phyloP scores from a whole-genome alignment of 2,113 vertebrate species.

The Peromyscus leucopus region DNA sequence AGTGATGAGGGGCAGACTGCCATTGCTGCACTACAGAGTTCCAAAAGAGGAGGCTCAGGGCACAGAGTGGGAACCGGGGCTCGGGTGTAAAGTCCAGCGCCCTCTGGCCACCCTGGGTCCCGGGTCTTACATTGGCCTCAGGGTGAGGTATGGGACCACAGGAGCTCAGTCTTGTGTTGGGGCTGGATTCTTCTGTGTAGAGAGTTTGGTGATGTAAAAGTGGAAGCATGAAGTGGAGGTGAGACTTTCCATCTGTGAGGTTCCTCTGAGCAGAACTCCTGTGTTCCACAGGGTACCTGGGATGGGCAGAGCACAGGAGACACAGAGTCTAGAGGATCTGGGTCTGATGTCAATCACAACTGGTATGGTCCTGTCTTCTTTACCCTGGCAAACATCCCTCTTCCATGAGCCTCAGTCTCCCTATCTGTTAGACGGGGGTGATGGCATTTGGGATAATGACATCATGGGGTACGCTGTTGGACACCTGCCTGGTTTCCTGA shows the following conservation, averaged over 20 bases:
- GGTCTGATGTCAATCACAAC: not conserved
- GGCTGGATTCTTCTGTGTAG: not conserved
- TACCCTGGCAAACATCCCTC: not conserved
- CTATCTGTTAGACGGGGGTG: not conserved
- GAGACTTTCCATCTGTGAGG: too few relatives aligned
- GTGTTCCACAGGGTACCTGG: not conserved
- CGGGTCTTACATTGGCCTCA: not conserved
- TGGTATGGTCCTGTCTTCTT: not conserved
- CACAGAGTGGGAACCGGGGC: not conserved
- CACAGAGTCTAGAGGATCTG: not conserved
- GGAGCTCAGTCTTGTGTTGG: not conserved
- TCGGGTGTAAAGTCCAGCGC: not conserved
- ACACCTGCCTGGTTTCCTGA: not conserved
- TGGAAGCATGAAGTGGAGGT: not conserved
- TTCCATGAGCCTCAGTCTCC: not conserved
- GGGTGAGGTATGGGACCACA: not conserved
- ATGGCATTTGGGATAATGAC: not conserved
- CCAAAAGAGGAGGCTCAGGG: conserved; percentile 11
- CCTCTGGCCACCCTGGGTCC: not conserved
- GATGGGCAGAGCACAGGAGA: not conserved
- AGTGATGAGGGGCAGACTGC: not conserved
- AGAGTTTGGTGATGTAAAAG: not conserved
- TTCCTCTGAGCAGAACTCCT: rapidly evolving
- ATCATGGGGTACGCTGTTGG: not conserved
- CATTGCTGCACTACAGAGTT: not conserved